A percentile compares a stretch with the other conserved stretches of the same genome.
These are phyloP conservation scores for Bungarus multicinctus DNA, from an alignment of 2,113 vertebrate species.

Conservation along the genomic window DNA sequence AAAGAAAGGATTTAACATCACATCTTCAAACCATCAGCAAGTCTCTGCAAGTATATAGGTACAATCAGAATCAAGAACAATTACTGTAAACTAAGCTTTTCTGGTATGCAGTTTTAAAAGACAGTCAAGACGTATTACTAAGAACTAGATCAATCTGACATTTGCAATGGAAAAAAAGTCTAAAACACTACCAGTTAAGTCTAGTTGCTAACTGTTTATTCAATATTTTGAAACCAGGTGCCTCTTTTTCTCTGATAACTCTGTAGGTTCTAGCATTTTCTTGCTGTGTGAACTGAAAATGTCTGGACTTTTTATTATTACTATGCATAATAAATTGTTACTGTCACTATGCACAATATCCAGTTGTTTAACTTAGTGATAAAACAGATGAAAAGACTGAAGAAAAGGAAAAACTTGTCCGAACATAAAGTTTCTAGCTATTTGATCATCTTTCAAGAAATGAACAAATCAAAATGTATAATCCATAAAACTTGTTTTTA, in stretches of 20 bases:
- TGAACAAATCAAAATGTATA: background rate
- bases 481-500: background rate
- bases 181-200: constrained; percentile 48
- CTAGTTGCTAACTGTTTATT: constrained; percentile 49
- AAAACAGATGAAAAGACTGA: background rate
- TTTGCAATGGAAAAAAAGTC: constrained; percentile 49
- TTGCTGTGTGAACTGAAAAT: background rate
- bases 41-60: constrained; percentile 47
- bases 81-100: constrained; percentile 62
- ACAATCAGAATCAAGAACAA: constrained; percentile 53
- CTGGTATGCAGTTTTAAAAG: constrained; percentile 61
- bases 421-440: background rate
- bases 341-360: background rate
- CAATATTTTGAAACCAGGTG: constrained; percentile 47
- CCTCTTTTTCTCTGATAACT: constrained; percentile 44
- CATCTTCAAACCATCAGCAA: constrained; percentile 55
- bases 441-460: background rate
- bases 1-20: constrained; percentile 40
- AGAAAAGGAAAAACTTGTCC: background rate
- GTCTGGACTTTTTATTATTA: background rate
- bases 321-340: background rate
- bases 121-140: constrained; percentile 58
- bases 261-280: constrained; percentile 9
- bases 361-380: background rate
- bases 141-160: constrained; percentile 60